Conservation (phyloP, 1,140 invertebrate genomes). For the Drosophila bocqueti region DNA sequence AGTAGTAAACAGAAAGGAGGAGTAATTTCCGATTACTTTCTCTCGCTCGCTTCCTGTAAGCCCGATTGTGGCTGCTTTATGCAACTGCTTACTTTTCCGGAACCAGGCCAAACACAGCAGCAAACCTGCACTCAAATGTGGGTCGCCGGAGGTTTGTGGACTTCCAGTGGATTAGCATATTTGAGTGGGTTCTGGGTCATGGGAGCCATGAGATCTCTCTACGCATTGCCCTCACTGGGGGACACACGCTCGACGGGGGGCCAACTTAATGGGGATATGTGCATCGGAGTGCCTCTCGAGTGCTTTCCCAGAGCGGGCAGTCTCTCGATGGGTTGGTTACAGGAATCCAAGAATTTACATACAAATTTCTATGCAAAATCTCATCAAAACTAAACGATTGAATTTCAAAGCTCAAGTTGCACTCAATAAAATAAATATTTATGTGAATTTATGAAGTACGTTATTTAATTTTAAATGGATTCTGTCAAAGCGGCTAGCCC, state of each 20-base stretch:
- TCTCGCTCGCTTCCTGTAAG: conserved; percentile 7
- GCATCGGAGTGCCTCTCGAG: conserved; percentile 43
- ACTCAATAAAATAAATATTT: conserved; percentile 37
- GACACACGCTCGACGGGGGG: conserved; percentile 35
- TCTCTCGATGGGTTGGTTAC: conserved; percentile 5
- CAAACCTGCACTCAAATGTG: conserved; percentile 41
- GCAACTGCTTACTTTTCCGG: conserved; percentile 17
- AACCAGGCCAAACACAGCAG: conserved; percentile 15
- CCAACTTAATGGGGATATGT: conserved; percentile 35
- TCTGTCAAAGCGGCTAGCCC: not conserved
- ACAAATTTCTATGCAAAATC: conserved; percentile 31
- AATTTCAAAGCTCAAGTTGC: conserved; percentile 20
- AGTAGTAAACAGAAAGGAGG: not conserved
- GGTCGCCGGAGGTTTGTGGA: conserved; percentile 37
- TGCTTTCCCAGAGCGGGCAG: conserved; percentile 8
- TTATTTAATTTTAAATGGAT: not conserved
- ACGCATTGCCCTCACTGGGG: conserved; percentile 26
- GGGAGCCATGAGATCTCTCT: conserved; percentile 22
- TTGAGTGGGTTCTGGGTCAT: conserved; percentile 49
- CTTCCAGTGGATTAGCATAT: conserved; percentile 67
- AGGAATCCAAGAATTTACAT: conserved; percentile 22
- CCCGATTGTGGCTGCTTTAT: conserved; percentile 24
- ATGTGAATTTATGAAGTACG: conserved; percentile 4
- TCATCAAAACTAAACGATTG: conserved; percentile 29
- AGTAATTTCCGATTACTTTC: conserved; percentile 24